Evolutionary conservation across 35 echinoderm and acorn worm genomes (phyloP).

Genomic region (Stichopus chloronotus): DNA sequence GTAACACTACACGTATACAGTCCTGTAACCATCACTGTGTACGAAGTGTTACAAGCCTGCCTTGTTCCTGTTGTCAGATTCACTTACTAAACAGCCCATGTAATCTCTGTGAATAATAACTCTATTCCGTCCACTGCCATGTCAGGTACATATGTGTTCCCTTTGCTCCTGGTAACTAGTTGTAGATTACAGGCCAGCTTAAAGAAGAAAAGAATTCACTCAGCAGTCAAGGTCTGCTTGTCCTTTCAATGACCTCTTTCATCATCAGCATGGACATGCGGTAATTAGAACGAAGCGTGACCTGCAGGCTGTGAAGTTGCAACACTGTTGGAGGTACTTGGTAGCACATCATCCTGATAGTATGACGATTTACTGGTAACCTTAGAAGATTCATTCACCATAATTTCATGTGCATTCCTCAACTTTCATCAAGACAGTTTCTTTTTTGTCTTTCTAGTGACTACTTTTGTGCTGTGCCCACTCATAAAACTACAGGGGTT

Average conservation of each 20-base stretch:
- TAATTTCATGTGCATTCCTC: no score
- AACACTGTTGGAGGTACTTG: neutral
- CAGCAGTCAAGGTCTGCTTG: conserved; percentile 36
- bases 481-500: no score
- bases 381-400: neutral
- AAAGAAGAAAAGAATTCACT: neutral
- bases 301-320: neutral
- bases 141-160: neutral
- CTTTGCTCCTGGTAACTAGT: neutral
- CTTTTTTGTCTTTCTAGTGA: no score
- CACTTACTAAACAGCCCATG: no score
- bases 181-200: neutral
- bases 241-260: conserved; percentile 18
- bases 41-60: no score
- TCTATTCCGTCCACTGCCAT: neutral
- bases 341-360: neutral
- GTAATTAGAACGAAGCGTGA: neutral
- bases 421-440: no score
- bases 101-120: neutral
- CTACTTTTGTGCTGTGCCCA: no score
- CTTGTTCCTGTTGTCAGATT: no score
- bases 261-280: neutral
- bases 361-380: neutral
- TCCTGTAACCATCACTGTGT: no score
- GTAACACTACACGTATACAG: no score